These are phyloP conservation scores for Staurois parvus DNA, from an alignment of 2,797 vertebrate species.

Conservation along the genomic window DNA sequence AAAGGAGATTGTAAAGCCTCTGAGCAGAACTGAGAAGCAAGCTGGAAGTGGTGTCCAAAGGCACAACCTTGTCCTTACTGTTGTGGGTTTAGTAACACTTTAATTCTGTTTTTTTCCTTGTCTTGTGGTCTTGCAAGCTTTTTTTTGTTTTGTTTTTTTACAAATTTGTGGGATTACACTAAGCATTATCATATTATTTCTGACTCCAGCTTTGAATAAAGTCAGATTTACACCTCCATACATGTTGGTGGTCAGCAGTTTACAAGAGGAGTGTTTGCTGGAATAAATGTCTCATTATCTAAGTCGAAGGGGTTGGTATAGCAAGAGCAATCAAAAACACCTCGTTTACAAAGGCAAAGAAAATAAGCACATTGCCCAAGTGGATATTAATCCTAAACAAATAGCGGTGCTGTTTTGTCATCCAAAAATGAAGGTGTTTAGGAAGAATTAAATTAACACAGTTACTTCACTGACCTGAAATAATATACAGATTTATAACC, in stretches of 20 bases:
- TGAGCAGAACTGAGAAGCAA: too few species aligned
- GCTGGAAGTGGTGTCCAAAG: too few species aligned
- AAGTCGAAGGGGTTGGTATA: slow-evolving; percentile 9
- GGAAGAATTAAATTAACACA: slow-evolving; percentile 62
- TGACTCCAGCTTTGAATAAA: not conserved
- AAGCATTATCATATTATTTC: not conserved
- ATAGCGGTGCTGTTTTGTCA: slow-evolving; percentile 57
- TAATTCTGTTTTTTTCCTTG: too few species aligned
- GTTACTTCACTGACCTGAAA: slow-evolving; percentile 55
- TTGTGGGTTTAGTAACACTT: too few species aligned
- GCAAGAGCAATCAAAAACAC: slow-evolving; percentile 51
- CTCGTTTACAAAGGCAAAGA: slow-evolving; percentile 47
- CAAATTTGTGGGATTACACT: too few species aligned
- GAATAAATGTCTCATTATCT: slow-evolving; percentile 53
- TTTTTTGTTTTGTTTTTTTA: too few species aligned
- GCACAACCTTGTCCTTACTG: too few species aligned
- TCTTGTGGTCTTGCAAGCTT: too few species aligned
- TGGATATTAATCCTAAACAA: slow-evolving; percentile 57
- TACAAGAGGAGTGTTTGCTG: slow-evolving; percentile 7
- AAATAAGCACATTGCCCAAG: slow-evolving; percentile 57
- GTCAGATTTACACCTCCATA: not conserved
- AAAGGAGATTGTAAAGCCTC: too few species aligned
- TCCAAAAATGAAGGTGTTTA: slow-evolving; percentile 52
- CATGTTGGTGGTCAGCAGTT: not conserved
- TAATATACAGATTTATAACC: slow-evolving; percentile 58